These are phyloP conservation scores for Brachyrhaphis roseni DNA, from an alignment of 2,797 vertebrate genomes.

Conservation along the genomic window DNA sequence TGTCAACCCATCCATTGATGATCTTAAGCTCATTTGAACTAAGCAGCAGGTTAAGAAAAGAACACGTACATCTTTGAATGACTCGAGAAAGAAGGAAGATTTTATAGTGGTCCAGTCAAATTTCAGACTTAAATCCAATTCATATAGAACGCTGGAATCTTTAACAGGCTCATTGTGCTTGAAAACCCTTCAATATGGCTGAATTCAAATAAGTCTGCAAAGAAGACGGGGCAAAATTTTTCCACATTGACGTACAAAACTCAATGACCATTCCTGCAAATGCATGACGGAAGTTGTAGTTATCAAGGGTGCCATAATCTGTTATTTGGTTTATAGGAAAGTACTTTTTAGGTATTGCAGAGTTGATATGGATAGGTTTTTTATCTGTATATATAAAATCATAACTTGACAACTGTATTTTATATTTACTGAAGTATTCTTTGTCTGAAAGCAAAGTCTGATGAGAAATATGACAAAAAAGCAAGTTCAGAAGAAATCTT, in stretches of 20 bases:
- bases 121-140: too few relatives aligned
- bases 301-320: too few relatives aligned
- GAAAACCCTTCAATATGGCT: not conserved
- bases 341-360: not conserved
- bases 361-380: not conserved
- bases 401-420: not conserved
- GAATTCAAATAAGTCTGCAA: too few relatives aligned
- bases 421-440: too few relatives aligned
- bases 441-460: too few relatives aligned
- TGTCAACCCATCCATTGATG: too few relatives aligned
- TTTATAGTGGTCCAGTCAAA: too few relatives aligned
- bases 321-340: not conserved
- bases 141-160: not conserved
- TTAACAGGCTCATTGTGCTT: not conserved
- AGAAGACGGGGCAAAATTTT: not conserved
- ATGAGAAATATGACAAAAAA: not conserved
- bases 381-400: not conserved
- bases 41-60: too few relatives aligned
- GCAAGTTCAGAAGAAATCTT: not conserved
- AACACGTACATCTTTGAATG: too few relatives aligned
- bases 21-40: too few relatives aligned
- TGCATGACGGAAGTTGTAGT: too few relatives aligned
- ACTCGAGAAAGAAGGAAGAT: too few relatives aligned
- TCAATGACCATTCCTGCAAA: not conserved
- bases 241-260: not conserved